Base-by-base conservation (phyloP, 2,888 invertebrate genomes). In the Furcula furcula region DNA sequence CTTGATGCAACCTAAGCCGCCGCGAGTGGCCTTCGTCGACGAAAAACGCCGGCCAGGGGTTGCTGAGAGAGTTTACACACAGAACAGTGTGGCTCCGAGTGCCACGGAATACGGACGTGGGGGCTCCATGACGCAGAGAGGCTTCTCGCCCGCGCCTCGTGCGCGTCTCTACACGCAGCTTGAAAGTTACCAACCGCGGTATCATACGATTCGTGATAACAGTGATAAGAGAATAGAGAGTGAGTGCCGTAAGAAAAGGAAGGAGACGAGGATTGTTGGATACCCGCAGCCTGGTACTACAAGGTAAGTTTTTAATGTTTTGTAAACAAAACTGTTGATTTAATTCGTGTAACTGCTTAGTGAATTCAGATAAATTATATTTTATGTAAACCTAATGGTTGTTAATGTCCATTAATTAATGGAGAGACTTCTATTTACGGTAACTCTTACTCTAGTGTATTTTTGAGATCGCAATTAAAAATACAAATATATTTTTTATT, bases 141-240 rank as follows among this genome's bases (percentile, higher is more conserved):
- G 72, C 40, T 55, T 68, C 15, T 68, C 71, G 39, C 77, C 84
- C 52, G 82, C 80, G 73, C 85, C 84, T 59, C 86, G 85, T 71
- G 82, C 84, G 76, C 81, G 81, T 0, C 62, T 88, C 7, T 76
- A 77, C 50, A 71, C 86, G 76, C 87, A 85, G 76, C 82, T 89
- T 25, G 89, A 89, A 68, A 85, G 87, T 78, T 89, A 88, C 53
- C 89, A 89, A 30, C 89, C 89, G 40, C 62, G 80, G 41, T 89
- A 89, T 53, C 89, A 89, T 57, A 88, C 89, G 38, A 86, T 89
- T 52, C 81, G 89, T 69, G 84, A 88, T 55, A 79, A 64, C 54
- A 78, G 83, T 83, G 86, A 77, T 67, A 84, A 80, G 57, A 82
- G 62, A 77, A 83, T 82, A 76, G 83, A 84, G 36, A 82, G 83